These are phyloP conservation scores for Eublepharis macularius DNA, from an alignment of 2,113 vertebrate species.

Conservation along the genomic window DNA sequence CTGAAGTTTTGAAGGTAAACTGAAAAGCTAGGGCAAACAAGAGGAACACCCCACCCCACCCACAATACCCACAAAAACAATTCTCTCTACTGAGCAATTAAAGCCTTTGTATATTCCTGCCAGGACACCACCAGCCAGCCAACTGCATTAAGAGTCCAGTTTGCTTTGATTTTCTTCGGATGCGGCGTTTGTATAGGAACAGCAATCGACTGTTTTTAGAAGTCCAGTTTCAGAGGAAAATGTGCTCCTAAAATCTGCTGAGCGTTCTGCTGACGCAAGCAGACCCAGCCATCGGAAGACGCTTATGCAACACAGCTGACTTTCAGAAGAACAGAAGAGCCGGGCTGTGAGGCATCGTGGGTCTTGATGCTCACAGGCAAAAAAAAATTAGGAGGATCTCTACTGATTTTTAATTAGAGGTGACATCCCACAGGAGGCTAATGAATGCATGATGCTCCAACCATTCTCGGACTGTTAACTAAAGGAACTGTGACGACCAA, in stretches of 20 bases:
- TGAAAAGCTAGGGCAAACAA: not conserved
- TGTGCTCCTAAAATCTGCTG: not conserved
- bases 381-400: not conserved
- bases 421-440: not conserved
- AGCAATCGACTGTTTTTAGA: not conserved
- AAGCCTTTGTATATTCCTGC: not conserved
- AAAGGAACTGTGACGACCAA: accelerated
- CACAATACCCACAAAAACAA: no score
- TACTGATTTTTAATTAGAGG: not conserved
- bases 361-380: not conserved
- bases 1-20: no score
- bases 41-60: no score
- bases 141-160: not conserved
- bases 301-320: not conserved
- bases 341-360: not conserved
- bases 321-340: not conserved
- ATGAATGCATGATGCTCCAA: not conserved
- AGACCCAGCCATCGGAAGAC: not conserved
- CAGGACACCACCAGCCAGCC: not conserved
- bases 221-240: not conserved
- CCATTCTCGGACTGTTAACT: not conserved
- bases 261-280: not conserved
- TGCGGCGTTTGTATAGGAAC: not conserved
- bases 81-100: not conserved
- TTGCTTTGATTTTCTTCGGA: not conserved